These are phyloP conservation scores for Atherinosoma microstoma DNA, from an alignment of 2,797 vertebrate species.

Conservation along the genomic window DNA sequence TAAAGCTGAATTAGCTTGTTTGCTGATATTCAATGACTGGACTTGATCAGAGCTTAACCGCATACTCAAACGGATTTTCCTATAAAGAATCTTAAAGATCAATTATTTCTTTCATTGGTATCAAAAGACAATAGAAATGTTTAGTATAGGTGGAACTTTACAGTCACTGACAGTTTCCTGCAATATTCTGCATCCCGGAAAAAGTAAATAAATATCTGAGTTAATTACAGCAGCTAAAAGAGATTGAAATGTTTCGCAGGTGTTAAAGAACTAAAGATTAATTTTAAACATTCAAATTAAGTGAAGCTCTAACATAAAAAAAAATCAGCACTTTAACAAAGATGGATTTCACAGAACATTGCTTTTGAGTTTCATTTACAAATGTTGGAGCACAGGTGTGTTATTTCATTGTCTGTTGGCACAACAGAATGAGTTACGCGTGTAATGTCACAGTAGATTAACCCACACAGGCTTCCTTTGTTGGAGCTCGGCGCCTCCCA, in stretches of 20 bases:
- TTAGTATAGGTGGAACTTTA: too few species aligned
- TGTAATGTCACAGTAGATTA: constrained; percentile 56
- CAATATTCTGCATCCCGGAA: neutral
- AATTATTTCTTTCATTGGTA: neutral
- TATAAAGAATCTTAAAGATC: constrained; percentile 9
- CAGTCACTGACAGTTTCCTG: neutral
- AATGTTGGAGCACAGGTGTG: constrained; percentile 27
- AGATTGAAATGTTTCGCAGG: neutral
- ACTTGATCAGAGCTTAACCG: neutral
- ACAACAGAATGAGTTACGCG: constrained; percentile 23
- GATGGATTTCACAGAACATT: constrained; percentile 21
- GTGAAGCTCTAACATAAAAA: constrained; percentile 1
- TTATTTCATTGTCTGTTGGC: constrained; percentile 22
- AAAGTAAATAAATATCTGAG: neutral
- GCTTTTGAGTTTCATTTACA: constrained; percentile 22
- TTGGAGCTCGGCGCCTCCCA: constrained; percentile 45
- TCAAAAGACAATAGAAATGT: neutral
- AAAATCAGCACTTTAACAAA: neutral
- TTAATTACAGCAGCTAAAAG: neutral
- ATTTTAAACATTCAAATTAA: constrained; percentile 16
- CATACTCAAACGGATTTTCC: neutral
- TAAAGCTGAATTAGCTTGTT: constrained; percentile 20
- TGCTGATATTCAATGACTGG: neutral
- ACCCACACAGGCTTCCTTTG: constrained; percentile 26
- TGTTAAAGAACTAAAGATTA: neutral